phyloP scores from a whole-genome alignment of 2,888 invertebrate genomes.

The Pemphredon lugubris region DNA sequence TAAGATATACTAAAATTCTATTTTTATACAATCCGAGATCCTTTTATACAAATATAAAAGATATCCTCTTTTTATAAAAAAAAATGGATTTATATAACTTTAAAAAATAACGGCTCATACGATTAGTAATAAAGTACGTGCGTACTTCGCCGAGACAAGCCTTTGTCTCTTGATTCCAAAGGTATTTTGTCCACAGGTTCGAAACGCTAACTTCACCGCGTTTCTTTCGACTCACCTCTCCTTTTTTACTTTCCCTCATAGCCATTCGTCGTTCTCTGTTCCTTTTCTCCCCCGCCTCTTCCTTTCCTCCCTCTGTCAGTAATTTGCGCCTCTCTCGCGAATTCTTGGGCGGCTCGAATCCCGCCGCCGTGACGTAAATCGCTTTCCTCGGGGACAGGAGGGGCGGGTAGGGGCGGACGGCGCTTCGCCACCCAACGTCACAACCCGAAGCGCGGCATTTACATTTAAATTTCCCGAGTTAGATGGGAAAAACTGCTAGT shows the following conservation, averaged over 20 bases:
- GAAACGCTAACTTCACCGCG: background rate
- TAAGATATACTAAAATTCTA: too few species aligned
- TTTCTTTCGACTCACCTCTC: background rate
- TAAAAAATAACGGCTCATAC: too few species aligned
- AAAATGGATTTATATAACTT: too few species aligned
- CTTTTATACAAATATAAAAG: too few species aligned
- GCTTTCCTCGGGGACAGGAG: background rate
- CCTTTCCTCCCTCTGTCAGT: background rate
- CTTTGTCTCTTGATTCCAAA: too few species aligned
- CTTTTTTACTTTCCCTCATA: background rate
- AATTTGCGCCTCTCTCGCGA: background rate
- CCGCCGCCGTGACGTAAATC: background rate
- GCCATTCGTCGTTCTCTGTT: background rate
- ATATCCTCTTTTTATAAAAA: too few species aligned
- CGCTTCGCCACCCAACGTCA: too few species aligned
- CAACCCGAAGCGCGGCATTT: constrained; percentile 11
- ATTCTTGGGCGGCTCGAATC: too few species aligned
- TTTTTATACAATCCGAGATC: too few species aligned
- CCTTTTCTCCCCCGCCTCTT: background rate
- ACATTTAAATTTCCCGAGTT: constrained; percentile 1
- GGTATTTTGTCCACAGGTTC: too few species aligned
- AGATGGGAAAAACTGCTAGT: background rate
- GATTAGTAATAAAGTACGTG: too few species aligned
- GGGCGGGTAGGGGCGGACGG: background rate
- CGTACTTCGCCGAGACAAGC: too few species aligned